These are phyloP conservation scores for Neodiprion pinetum DNA, from an alignment of 1,140 invertebrate species.

Conservation along the genomic window DNA sequence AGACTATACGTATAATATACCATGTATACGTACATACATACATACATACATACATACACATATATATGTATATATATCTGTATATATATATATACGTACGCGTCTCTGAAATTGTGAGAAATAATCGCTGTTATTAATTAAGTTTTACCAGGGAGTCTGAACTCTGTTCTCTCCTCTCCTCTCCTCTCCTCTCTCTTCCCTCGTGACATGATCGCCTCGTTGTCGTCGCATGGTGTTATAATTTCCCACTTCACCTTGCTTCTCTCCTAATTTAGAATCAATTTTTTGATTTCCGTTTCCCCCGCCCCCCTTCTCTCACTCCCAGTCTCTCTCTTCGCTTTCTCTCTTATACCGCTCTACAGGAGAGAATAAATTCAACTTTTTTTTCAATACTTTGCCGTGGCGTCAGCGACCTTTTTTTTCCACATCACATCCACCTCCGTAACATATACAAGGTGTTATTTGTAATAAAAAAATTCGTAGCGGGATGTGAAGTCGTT, in stretches of 20 bases:
- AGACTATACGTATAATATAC: neutral
- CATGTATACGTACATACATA: neutral
- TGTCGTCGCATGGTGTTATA: neutral
- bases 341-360: conserved; percentile 26
- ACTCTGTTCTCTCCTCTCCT: neutral
- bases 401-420: too few species aligned
- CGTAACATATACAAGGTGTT: too few species aligned
- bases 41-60: neutral
- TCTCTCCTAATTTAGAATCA: too few species aligned
- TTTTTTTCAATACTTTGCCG: too few species aligned
- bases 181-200: conserved; percentile 12
- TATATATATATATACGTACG: neutral
- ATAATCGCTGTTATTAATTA: conserved; percentile 9
- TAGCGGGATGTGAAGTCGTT: too few species aligned
- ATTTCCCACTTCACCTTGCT: neutral
- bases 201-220: conserved; percentile 9
- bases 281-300: conserved; percentile 17
- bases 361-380: neutral
- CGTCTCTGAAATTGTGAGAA: neutral
- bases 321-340: conserved; percentile 33
- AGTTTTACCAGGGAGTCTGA: neutral
- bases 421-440: too few species aligned
- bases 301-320: conserved; percentile 8
- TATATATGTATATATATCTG: neutral
- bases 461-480: too few species aligned